Percentiles rank a stretch among this genome's conserved stretches.
These are phyloP conservation scores for Caenorhabditis inopinata DNA, from an alignment of 1,140 invertebrate genomes.

Conservation along the genomic window DNA sequence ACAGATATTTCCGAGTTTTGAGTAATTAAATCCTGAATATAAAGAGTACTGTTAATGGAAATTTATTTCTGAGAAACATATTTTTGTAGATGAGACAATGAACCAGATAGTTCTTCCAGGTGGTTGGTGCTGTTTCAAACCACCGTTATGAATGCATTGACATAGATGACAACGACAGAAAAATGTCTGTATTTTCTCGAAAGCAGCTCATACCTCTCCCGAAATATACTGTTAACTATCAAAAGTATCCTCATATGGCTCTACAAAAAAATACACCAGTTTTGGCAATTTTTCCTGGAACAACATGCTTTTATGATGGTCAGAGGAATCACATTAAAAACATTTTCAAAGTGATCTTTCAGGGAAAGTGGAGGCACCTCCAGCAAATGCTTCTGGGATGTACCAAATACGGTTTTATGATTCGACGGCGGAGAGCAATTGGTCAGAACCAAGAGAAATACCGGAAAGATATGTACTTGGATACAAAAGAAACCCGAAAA, in stretches of 20 bases:
- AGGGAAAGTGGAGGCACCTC: background rate
- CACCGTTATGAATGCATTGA: background rate
- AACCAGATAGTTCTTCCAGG: background rate
- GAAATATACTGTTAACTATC: background rate
- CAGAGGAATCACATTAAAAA: background rate
- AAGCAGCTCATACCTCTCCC: background rate
- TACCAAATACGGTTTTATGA: background rate
- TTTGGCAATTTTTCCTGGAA: background rate
- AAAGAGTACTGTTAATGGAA: no score
- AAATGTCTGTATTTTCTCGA: background rate
- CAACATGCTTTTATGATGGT: slow-evolving; percentile 13
- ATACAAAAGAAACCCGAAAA: background rate
- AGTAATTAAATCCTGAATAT: no score
- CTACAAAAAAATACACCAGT: background rate
- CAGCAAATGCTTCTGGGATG: background rate
- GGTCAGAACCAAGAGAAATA: background rate
- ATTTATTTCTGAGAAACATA: no score
- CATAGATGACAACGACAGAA: background rate
- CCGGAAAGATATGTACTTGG: background rate
- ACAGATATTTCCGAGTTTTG: background rate
- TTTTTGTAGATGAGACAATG: no score
- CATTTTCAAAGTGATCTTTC: background rate
- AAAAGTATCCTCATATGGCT: background rate
- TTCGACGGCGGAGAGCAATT: background rate
- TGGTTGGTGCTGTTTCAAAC: background rate